Base-by-base conservation (phyloP, 2,888 invertebrate genomes). In the Lepetodrilus schrolli region DNA sequence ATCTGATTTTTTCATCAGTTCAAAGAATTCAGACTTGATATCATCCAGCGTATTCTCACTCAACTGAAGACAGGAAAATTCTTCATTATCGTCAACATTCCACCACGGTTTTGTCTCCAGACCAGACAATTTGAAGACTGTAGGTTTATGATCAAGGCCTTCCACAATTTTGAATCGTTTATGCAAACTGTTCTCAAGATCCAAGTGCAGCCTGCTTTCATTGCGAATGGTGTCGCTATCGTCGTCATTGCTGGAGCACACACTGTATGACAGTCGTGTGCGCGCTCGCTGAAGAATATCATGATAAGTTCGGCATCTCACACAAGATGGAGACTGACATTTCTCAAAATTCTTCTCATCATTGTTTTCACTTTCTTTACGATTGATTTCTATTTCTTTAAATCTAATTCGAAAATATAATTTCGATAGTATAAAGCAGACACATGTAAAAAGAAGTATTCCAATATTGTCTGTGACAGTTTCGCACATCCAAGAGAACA, bases 291-390 rank as follows among this genome's bases (percentile, higher is more conserved):
- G 48, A 13, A 80, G 50, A 3, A 75, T 72, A n/a, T 75, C 76
- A 10, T 48, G 66, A 21, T 72, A 73, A 51, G 73, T 74, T 58
- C 76, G 65, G 66, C 80, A 80, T 26, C 80, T 75, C 23, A 78
- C 66, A 37, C 80, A 80, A 47, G 75, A 70, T n/a, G 77, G 71
- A 36, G 74, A 79, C 7, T 43, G 17, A 72, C 80, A 80, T 8
- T 23, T 36, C 36, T 72, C 72, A 48, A 68, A 68, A 47, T 21
- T 23, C 3, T 30, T 13, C 17, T 58, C 58, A 17, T 58, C 26
- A 17, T 26, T 1, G 2, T n/a, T 7, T 23, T 7, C 20, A 5
- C 13, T 68, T 43, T 47, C 43, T 17, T 68, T 47, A 13, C 7
- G 10, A 66, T 38, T 66, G 2, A 37, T 38, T 10, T 38, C 21